These are phyloP conservation scores for Chauna torquata DNA, from an alignment of 2,113 vertebrate genomes.

Conservation along the genomic window DNA sequence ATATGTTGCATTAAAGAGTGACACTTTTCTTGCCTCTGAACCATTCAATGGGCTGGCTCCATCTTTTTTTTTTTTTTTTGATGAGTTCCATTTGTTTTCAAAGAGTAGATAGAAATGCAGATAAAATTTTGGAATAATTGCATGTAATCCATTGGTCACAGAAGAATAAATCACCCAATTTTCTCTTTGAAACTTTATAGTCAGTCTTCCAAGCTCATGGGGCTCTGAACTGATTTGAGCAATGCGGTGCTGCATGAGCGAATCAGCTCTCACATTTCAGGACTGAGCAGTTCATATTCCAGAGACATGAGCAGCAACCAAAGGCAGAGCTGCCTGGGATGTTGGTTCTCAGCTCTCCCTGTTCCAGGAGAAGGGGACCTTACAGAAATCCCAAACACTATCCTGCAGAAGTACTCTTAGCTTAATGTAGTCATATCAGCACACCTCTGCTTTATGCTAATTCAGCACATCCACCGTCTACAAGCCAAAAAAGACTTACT, in stretches of 20 bases:
- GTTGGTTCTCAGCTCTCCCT: neutral
- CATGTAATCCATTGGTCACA: conserved; percentile 30
- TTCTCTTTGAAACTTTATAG: neutral
- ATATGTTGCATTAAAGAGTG: neutral
- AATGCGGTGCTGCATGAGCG: accelerated
- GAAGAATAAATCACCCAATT: neutral
- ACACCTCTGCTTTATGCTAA: neutral
- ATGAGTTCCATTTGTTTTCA: neutral
- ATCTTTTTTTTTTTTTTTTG: neutral
- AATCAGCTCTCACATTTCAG: neutral
- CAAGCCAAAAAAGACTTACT: neutral
- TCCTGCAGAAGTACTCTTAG: neutral
- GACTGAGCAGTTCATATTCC: neutral
- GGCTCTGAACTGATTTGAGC: neutral
- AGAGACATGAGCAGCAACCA: neutral
- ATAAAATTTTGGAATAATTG: conserved; percentile 50
- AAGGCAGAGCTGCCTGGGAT: neutral
- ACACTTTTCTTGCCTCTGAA: neutral
- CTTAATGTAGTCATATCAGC: accelerated
- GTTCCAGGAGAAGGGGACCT: neutral
- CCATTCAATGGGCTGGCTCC: neutral
- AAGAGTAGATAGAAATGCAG: conserved; percentile 1
- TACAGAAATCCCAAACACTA: too few species aligned
- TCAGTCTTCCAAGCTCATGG: neutral
- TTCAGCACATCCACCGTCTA: neutral